Evolutionary conservation across 2,113 vertebrate genomes (phyloP).

Genomic region (Orcinus orca): DNA sequence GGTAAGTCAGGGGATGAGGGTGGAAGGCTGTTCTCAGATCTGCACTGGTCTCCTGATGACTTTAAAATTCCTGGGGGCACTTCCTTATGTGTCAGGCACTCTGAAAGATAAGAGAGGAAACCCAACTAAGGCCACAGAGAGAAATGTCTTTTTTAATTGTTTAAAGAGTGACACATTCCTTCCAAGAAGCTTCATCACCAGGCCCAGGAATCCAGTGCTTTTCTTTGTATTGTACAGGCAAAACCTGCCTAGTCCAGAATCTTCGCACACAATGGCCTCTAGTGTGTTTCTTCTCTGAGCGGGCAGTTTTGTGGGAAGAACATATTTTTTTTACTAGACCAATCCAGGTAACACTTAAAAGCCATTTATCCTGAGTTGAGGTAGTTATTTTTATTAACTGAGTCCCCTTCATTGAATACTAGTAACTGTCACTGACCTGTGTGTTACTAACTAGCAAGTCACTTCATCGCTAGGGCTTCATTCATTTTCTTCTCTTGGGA

Average conservation of each 20-base stretch:
- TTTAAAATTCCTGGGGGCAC: constrained; percentile 29
- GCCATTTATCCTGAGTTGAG: background rate
- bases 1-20: background rate
- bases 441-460: background rate
- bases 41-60: background rate
- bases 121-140: background rate
- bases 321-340: background rate
- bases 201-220: background rate
- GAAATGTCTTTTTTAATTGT: constrained; percentile 3
- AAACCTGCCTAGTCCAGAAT: background rate
- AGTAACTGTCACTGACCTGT: background rate
- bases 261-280: background rate
- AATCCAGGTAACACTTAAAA: background rate
- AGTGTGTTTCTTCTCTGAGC: background rate
- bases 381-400: background rate
- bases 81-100: background rate
- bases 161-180: background rate
- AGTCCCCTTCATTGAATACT: background rate
- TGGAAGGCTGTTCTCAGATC: background rate
- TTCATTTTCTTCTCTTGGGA: background rate
- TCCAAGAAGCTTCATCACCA: background rate
- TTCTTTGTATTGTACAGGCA: background rate
- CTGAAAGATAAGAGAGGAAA: constrained; percentile 32
- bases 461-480: background rate
- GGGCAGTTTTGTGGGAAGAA: background rate